These are phyloP conservation scores for Ibycter americanus DNA, from an alignment of 2,797 vertebrate species.

Conservation along the genomic window DNA sequence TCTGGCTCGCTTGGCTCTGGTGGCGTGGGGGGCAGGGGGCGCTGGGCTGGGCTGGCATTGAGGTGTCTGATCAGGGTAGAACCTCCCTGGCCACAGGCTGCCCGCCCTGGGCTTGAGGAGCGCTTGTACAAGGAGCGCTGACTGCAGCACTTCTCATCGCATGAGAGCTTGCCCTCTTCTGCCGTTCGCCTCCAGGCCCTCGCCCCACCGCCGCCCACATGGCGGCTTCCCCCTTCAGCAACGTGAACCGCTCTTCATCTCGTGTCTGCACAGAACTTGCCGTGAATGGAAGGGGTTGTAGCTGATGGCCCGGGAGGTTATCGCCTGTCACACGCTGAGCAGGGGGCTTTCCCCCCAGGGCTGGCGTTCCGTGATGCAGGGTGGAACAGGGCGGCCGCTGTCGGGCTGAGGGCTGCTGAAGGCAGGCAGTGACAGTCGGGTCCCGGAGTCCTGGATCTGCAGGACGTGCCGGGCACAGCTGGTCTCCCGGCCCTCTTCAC, in stretches of 20 bases:
- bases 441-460: neutral
- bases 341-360: neutral
- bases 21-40: neutral
- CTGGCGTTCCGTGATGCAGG: rapidly evolving
- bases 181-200: neutral
- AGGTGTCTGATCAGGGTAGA: rapidly evolving
- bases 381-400: rapidly evolving
- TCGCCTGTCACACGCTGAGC: rapidly evolving
- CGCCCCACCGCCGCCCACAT: no score
- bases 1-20: neutral
- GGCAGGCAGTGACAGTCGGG: neutral
- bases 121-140: rapidly evolving
- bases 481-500: neutral
- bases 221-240: rapidly evolving
- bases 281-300: neutral
- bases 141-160: neutral
- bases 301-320: rapidly evolving
- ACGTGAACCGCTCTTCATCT: rapidly evolving
- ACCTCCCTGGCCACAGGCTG: neutral
- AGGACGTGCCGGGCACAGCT: neutral
- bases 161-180: neutral
- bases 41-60: neutral
- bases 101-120: rapidly evolving
- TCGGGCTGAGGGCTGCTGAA: neutral
- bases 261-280: rapidly evolving